These are phyloP conservation scores for Syngnathus floridae DNA, from an alignment of 2,113 vertebrate genomes.

Conservation along the genomic window DNA sequence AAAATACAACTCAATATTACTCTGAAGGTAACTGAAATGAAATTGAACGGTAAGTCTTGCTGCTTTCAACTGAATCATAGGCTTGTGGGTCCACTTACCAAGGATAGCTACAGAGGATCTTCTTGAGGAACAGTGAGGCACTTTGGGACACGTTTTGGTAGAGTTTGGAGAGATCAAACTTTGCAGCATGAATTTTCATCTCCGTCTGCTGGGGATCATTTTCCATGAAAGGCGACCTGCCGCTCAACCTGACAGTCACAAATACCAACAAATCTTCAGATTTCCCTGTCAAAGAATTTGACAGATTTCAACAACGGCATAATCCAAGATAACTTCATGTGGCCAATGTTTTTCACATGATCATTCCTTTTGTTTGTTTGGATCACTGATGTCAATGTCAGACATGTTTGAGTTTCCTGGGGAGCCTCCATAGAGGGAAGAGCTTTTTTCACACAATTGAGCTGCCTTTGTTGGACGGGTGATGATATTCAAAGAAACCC, in stretches of 20 bases:
- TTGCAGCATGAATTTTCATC: constrained; percentile 83
- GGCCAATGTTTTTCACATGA: too few relatives aligned
- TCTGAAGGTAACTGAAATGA: too few relatives aligned
- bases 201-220: constrained; percentile 82
- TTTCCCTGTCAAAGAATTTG: neutral
- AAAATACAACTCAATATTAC: too few relatives aligned
- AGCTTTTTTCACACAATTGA: neutral
- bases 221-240: constrained; percentile 87
- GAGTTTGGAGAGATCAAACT: constrained; percentile 90
- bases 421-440: neutral
- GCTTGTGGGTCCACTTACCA: constrained; percentile 75
- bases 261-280: neutral
- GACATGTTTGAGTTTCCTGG: neutral
- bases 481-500: constrained; percentile 27
- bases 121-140: constrained; percentile 92
- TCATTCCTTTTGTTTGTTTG: too few relatives aligned
- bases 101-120: constrained; percentile 88
- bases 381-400: neutral
- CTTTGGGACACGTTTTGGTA: constrained; percentile 97
- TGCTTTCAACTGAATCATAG: neutral
- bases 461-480: neutral
- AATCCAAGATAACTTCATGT: too few relatives aligned
- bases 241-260: constrained; percentile 79
- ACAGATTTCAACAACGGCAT: too few relatives aligned
- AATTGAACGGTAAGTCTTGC: neutral